Base-by-base conservation (phyloP, 2,113 vertebrate species). In the Anhinga rufa region DNA sequence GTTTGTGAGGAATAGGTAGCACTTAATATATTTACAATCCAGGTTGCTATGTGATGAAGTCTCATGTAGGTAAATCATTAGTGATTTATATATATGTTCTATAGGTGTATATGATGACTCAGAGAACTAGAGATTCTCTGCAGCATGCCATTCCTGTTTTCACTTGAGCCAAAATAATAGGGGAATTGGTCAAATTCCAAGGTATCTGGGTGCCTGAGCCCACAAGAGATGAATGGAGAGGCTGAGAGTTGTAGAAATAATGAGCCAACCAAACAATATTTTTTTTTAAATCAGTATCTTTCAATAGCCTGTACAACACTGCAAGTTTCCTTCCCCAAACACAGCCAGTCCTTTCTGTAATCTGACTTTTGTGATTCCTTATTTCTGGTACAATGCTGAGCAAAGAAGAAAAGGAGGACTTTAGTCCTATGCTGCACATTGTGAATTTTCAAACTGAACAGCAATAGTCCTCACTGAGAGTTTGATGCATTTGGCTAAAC, bases 61-160 rank as follows among this genome's bases (percentile, higher is more conserved):
- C 52, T 46, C 34, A 1, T 14, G 70, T 46, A 95, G 81, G 62
- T 94, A 96, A 95, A 96, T 90, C 91, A 90, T 96, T 93, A 94
- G 76, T 19, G 77, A 89, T 61, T 88, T 89, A 55, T 68, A 6
- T 82, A 49, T 36, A 9, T 1, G 2, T 79, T 84, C 88, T 82
- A 60, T 42, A 81, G 68, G 51, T 77, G 51, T 60, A 51, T 21
- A 21, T 0, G 11, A 74, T 96, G 91, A 96, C 76, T 96, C 91
- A 93, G 88, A 93, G 86, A 65, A 82, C 44, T 52, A 62, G 61
- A 76, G 76, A 65, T 44, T 84, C 91, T 92, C 92, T 89, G 91
- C 62, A 79, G 75, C 34, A 28, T 57, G 58, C 17, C 72, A 55
- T 44, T 88, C 69, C 52, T 61, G 40, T 46, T 64, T 88, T 55